Conservation (phyloP, 1,140 invertebrate species). For the Drosophila watanabei region DNA sequence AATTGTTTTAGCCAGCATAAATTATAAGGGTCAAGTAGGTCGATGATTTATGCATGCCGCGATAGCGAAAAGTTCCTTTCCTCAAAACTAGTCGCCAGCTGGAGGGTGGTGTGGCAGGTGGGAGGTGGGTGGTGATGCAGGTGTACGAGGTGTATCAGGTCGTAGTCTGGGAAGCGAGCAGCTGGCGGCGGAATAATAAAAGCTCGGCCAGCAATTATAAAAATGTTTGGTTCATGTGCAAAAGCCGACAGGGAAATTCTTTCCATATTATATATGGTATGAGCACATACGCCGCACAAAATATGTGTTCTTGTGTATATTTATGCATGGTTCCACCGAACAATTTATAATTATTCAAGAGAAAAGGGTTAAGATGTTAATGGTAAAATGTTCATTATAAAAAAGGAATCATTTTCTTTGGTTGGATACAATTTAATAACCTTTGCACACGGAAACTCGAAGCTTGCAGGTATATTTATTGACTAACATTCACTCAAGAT, state of each 20-base stretch:
- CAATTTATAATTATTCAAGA: not conserved
- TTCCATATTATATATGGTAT: slow-evolving; percentile 18
- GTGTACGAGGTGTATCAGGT: not conserved
- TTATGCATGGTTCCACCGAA: slow-evolving; percentile 11
- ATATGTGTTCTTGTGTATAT: slow-evolving; percentile 5
- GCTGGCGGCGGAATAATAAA: slow-evolving; percentile 62
- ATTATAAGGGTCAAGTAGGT: slow-evolving; percentile 45
- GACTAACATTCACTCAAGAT: too few species aligned
- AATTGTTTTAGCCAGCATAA: slow-evolving; percentile 60
- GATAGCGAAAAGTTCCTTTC: slow-evolving; percentile 46
- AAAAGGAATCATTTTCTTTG: not conserved
- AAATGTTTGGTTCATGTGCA: slow-evolving; percentile 59
- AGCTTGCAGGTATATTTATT: not conserved
- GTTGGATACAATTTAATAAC: not conserved
- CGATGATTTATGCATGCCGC: slow-evolving; percentile 63
- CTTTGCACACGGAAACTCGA: not conserved
- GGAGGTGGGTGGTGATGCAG: not conserved
- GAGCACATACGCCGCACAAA: not conserved
- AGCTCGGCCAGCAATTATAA: slow-evolving; percentile 51
- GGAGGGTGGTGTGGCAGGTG: not conserved
- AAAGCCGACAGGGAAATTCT: slow-evolving; percentile 36
- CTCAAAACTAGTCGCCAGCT: slow-evolving; percentile 14
- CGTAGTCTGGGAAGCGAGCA: slow-evolving; percentile 18
- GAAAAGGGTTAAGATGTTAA: not conserved
- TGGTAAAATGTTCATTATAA: not conserved